phyloP scores from a whole-genome alignment of 2,113 vertebrate species.

The Electrona antarctica region DNA sequence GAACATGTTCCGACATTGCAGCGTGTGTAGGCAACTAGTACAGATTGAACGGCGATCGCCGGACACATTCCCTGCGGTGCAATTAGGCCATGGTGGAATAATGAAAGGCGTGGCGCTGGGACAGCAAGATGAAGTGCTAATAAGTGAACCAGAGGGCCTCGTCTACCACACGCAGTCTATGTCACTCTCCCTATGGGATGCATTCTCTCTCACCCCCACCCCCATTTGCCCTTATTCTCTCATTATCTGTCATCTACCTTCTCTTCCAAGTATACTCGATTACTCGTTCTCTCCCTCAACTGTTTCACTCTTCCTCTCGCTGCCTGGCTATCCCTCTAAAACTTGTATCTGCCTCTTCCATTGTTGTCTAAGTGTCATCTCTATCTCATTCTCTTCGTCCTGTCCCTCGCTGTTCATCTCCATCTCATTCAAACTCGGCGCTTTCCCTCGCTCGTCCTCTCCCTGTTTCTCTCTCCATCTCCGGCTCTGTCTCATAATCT shows the following conservation, averaged over 20 bases:
- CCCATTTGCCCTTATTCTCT: no score
- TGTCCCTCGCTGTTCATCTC: background rate
- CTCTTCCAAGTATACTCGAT: no score
- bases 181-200: background rate
- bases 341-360: no score
- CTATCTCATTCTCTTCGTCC: background rate
- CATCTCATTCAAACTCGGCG: background rate
- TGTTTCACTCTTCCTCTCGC: no score
- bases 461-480: slow-evolving; percentile 17
- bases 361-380: background rate
- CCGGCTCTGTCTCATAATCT: no score
- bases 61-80: slow-evolving; percentile 29
- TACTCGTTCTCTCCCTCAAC: no score
- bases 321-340: no score
- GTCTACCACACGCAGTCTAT: slow-evolving; percentile 52
- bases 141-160: slow-evolving; percentile 53
- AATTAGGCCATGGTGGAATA: slow-evolving; percentile 46
- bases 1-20: background rate
- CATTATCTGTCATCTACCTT: no score
- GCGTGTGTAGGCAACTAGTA: slow-evolving; percentile 13
- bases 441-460: background rate
- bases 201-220: no score
- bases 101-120: slow-evolving; percentile 53
- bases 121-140: slow-evolving; percentile 59
- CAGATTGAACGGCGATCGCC: slow-evolving; percentile 45